phyloP scores from a whole-genome alignment of 2,888 invertebrate genomes.

The Sphaerophoria rueppellii region DNA sequence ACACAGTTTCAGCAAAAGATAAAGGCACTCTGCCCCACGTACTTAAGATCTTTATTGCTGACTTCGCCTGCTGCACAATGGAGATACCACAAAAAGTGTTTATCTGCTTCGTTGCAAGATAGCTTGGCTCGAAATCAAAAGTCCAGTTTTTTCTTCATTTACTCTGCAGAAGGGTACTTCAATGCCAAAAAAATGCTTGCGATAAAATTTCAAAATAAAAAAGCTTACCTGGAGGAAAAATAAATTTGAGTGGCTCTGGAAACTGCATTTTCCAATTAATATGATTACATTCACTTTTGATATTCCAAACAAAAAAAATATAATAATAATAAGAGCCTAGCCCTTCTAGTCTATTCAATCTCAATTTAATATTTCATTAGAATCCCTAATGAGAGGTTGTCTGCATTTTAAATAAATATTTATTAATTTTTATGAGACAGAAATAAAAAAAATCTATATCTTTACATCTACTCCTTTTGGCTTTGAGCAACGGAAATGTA shows the following conservation, averaged over 20 bases:
- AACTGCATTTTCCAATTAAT: conserved; percentile 40
- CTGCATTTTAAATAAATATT: conserved; percentile 31
- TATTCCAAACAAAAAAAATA: background rate
- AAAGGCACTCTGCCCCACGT: conserved; percentile 55
- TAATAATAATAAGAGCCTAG: background rate
- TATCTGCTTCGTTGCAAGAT: conserved; percentile 52
- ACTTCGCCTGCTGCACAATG: background rate
- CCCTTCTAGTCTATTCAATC: background rate
- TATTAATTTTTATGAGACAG: conserved; percentile 23
- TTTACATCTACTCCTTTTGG: background rate
- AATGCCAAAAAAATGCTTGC: conserved; percentile 66
- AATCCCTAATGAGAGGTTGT: conserved; percentile 22
- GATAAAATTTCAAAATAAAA: conserved; percentile 67
- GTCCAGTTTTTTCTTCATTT: conserved; percentile 49
- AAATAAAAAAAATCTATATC: background rate
- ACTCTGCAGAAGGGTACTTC: conserved; percentile 65
- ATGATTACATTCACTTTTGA: conserved; percentile 20
- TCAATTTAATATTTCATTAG: conserved; percentile 16
- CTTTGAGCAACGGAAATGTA: background rate
- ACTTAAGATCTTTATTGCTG: conserved; percentile 50
- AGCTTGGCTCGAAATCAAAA: conserved; percentile 61
- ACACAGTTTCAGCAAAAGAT: background rate
- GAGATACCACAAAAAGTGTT: conserved; percentile 43
- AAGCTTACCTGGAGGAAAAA: conserved; percentile 50
- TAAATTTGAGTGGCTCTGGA: conserved; percentile 39